Evolutionary conservation across 2,113 vertebrate genomes (phyloP).

Genomic region (Forbesichthys agassizii): DNA sequence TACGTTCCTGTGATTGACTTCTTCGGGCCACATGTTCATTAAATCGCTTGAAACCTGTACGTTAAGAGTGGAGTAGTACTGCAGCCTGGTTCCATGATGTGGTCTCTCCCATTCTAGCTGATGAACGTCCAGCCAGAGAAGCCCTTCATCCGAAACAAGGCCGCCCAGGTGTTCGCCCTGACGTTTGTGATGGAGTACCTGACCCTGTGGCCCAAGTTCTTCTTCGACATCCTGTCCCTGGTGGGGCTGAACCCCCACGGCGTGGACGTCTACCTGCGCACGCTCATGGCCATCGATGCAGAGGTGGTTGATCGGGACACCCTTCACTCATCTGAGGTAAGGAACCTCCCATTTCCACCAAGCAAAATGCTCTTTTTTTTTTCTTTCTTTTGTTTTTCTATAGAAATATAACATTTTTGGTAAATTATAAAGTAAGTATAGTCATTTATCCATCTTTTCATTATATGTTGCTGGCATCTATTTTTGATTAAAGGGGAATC

Average conservation of each 20-base stretch:
- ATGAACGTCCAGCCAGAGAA: conserved; percentile 89
- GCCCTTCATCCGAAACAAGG: conserved; percentile 97
- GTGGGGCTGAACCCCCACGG: conserved; percentile 91
- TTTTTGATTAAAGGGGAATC: too few species aligned
- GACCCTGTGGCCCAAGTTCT: conserved; percentile 97
- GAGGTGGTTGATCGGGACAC: conserved; percentile 96
- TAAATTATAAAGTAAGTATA: too few species aligned
- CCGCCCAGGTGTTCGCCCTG: conserved; percentile 95
- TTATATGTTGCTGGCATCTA: too few species aligned
- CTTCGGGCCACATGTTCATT: too few species aligned
- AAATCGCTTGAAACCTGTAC: too few species aligned
- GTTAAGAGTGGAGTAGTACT: background rate
- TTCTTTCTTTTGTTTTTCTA: too few species aligned
- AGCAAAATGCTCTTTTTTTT: too few species aligned
- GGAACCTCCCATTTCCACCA: conserved; percentile 4
- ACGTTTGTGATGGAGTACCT: conserved; percentile 94
- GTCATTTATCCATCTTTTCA: too few species aligned
- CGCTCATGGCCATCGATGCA: conserved; percentile 95
- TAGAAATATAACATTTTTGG: too few species aligned
- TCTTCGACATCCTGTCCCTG: conserved; percentile 92
- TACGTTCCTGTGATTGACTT: too few species aligned
- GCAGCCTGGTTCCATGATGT: background rate
- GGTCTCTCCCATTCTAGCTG: conserved; percentile 73
- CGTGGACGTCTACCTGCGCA: conserved; percentile 93
- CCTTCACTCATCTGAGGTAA: conserved; percentile 89